Conservation (phyloP, 2,113 vertebrate species). For the Trichechus manatus region DNA sequence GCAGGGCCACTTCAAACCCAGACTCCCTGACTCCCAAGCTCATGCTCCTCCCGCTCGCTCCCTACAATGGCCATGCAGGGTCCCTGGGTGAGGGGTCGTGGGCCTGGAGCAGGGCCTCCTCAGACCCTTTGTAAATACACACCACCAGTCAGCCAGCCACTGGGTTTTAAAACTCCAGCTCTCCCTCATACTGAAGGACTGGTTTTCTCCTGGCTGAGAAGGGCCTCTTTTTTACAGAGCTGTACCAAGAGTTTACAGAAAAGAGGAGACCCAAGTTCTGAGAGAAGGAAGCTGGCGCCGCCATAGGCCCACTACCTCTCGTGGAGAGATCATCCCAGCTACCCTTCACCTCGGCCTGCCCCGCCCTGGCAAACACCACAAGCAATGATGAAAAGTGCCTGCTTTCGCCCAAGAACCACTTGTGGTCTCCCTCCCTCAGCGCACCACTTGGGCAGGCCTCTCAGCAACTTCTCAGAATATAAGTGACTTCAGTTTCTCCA, state of each 20-base stretch:
- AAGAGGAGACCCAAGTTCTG: background rate
- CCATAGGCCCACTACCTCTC: background rate
- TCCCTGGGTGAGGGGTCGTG: background rate
- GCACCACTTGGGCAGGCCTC: background rate
- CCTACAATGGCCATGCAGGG: background rate
- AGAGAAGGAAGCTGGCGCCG: background rate
- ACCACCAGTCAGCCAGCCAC: background rate
- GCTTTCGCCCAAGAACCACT: background rate
- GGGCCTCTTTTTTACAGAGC: background rate
- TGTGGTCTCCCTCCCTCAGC: conserved; percentile 20
- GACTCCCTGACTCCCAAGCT: background rate
- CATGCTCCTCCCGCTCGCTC: too few species aligned
- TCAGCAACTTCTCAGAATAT: conserved; percentile 21
- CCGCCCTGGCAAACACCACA: background rate
- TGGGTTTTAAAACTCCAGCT: background rate
- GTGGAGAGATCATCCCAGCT: background rate
- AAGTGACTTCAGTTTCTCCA: background rate
- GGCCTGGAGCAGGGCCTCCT: background rate
- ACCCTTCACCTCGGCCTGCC: background rate
- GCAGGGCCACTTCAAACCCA: background rate
- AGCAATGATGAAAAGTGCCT: background rate
- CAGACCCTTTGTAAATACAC: background rate
- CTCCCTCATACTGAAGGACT: background rate
- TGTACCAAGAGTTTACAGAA: background rate
- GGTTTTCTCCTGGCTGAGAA: background rate